phyloP scores from a whole-genome alignment of 1,140 invertebrate species.

The Globodera rostochiensis region DNA sequence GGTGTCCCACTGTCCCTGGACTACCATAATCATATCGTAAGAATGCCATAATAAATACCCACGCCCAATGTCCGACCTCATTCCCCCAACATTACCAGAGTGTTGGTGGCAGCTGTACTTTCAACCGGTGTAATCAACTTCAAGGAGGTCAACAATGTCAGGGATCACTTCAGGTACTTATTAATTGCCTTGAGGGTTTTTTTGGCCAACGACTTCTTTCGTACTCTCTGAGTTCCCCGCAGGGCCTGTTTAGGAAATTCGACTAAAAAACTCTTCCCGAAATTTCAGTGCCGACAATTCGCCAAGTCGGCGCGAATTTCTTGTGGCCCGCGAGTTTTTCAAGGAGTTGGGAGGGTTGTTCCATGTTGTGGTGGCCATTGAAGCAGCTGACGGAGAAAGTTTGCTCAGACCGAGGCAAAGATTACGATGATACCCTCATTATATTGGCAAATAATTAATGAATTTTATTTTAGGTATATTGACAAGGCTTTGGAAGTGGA shows the following conservation, averaged over 20 bases:
- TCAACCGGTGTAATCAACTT: constrained; percentile 58
- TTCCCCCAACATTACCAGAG: constrained; percentile 23
- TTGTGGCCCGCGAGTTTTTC: constrained; percentile 60
- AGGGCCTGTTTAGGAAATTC: too few species aligned
- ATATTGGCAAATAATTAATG: constrained; percentile 1
- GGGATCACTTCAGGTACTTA: constrained; percentile 45
- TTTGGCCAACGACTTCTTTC: background rate
- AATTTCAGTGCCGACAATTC: constrained; percentile 61
- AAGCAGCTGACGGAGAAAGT: constrained; percentile 55
- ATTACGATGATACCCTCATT: background rate
- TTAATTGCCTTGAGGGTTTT: too few species aligned
- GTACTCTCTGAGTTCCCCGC: too few species aligned
- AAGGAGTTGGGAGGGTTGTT: constrained; percentile 61
- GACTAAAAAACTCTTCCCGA: too few species aligned
- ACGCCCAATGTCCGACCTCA: background rate
- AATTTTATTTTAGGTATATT: constrained; percentile 52
- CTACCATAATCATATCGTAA: constrained; percentile 40
- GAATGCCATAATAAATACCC: constrained; percentile 23
- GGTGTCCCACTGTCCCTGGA: constrained; percentile 39
- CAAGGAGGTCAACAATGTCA: constrained; percentile 64
- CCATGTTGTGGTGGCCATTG: constrained; percentile 61
- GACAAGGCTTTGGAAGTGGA: constrained; percentile 62
- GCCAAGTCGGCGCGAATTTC: constrained; percentile 60
- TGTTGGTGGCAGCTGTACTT: constrained; percentile 46
- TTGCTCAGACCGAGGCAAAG: constrained; percentile 53